Percentiles rank a stretch among this genome's conserved stretches.
These are phyloP conservation scores for Operophtera brumata DNA, from an alignment of 2,888 invertebrate genomes.

Conservation along the genomic window DNA sequence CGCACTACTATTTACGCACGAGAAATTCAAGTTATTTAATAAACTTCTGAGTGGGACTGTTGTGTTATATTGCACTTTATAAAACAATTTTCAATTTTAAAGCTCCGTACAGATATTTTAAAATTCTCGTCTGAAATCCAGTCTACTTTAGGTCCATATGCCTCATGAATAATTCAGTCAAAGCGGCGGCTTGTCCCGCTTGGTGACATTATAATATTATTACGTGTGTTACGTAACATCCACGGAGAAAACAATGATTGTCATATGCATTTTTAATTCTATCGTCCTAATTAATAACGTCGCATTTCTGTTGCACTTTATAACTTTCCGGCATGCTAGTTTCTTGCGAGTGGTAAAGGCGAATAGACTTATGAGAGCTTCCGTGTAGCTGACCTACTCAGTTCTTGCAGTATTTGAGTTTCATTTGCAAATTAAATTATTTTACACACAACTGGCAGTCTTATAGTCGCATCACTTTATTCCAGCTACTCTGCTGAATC, in stretches of 20 bases:
- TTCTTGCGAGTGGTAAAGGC: too few relatives aligned
- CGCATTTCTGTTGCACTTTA: too few relatives aligned
- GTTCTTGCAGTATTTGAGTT: too few relatives aligned
- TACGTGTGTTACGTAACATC: constrained; percentile 37
- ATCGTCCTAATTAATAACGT: neutral
- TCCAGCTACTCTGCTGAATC: too few relatives aligned
- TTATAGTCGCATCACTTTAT: too few relatives aligned
- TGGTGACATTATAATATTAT: constrained; percentile 52
- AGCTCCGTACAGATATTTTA: constrained; percentile 71
- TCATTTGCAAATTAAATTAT: too few relatives aligned
- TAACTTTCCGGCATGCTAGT: too few relatives aligned
- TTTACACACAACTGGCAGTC: too few relatives aligned
- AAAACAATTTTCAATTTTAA: constrained; percentile 72
- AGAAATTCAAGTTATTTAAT: constrained; percentile 30
- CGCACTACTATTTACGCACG: neutral
- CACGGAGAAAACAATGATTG: constrained; percentile 38
- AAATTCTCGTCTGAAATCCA: constrained; percentile 77
- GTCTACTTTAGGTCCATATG: constrained; percentile 79
- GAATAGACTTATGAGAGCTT: too few relatives aligned
- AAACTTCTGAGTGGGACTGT: constrained; percentile 35
- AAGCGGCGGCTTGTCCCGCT: constrained; percentile 66
- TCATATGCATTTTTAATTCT: constrained; percentile 18
- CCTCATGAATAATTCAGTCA: constrained; percentile 76
- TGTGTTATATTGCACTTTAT: constrained; percentile 55
- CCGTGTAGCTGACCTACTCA: too few relatives aligned